phyloP scores from a whole-genome alignment of 2,113 vertebrate genomes.

The Anguilla japonica region DNA sequence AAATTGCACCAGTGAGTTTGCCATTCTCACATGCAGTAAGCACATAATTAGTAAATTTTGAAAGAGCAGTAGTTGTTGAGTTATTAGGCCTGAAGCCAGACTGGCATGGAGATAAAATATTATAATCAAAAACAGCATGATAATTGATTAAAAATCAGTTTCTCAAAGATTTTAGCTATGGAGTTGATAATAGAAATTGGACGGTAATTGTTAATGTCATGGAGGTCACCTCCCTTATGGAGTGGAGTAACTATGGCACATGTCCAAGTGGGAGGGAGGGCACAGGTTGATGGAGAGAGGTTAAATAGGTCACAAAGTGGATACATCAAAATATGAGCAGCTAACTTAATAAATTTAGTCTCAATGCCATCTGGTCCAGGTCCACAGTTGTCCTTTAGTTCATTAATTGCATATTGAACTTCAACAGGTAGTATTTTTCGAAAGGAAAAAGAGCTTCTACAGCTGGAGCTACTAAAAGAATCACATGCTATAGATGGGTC shows the following conservation, averaged over 20 bases:
- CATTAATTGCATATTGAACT: neutral
- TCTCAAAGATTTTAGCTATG: no score
- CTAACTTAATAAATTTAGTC: neutral
- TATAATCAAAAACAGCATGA: no score
- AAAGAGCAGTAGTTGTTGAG: neutral
- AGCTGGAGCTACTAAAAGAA: no score
- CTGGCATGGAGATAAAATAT: no score
- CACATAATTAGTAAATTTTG: neutral
- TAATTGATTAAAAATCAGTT: no score
- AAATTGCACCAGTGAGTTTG: neutral
- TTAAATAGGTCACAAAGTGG: constrained; percentile 5
- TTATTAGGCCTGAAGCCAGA: no score
- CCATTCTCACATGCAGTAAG: neutral
- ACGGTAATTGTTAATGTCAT: no score
- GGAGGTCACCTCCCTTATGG: no score
- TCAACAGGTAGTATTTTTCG: neutral
- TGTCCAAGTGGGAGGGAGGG: neutral
- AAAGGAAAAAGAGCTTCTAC: no score
- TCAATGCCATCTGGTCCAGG: constrained; percentile 16
- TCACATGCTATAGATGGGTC: no score
- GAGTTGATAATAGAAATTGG: no score
- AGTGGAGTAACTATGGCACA: no score
- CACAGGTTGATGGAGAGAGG: neutral
- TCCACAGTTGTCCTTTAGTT: neutral
- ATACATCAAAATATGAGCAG: neutral